Percentiles rank a stretch among this genome's conserved stretches.
These are phyloP conservation scores for Dicerorhinus sumatrensis DNA, from an alignment of 2,113 vertebrate species.

Conservation along the genomic window DNA sequence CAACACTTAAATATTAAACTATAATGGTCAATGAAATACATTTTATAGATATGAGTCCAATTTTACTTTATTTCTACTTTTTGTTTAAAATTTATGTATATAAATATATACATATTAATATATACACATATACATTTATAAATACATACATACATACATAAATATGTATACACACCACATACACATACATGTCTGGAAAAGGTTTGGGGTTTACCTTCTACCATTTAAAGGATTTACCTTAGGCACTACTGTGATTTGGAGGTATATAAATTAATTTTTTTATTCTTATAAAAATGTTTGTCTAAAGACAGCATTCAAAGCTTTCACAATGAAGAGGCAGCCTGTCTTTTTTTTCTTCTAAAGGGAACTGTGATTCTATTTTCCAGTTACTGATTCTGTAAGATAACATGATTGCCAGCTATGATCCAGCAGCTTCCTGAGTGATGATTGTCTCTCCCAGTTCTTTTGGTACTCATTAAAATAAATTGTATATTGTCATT, in stretches of 20 bases:
- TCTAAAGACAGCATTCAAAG: slow-evolving; percentile 23
- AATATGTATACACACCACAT: neutral
- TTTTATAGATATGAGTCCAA: neutral
- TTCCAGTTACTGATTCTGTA: slow-evolving; percentile 46
- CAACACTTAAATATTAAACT: neutral
- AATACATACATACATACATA: neutral
- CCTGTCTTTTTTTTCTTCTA: neutral
- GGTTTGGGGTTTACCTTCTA: neutral
- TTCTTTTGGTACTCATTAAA: slow-evolving; percentile 38
- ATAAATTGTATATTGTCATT: slow-evolving; percentile 33
- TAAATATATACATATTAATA: neutral
- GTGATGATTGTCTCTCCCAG: neutral
- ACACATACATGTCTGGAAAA: neutral
- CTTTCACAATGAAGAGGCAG: neutral
- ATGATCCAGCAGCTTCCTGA: neutral
- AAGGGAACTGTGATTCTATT: slow-evolving; percentile 36
- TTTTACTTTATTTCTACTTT: neutral
- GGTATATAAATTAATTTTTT: neutral
- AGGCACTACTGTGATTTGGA: neutral
- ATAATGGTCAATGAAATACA: neutral
- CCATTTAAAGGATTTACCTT: neutral
- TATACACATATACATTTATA: neutral
- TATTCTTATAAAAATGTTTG: neutral
- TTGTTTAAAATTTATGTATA: neutral
- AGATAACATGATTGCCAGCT: neutral